Base-by-base conservation (phyloP, 1,140 invertebrate genomes). In the Tyrophagus putrescentiae region DNA sequence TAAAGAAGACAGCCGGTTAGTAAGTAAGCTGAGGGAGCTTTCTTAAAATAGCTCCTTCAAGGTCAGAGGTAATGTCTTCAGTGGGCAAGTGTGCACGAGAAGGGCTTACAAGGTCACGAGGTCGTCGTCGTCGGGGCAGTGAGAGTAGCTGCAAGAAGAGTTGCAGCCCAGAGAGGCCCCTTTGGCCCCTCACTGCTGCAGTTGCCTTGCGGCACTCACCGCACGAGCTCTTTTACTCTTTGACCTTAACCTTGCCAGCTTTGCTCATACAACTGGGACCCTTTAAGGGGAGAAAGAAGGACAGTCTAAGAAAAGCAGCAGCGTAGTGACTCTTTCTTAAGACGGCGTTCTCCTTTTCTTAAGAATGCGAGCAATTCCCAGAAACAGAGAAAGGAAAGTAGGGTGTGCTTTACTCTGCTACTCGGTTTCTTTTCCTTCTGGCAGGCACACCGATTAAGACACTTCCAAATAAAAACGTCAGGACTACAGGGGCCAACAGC, bases 321-420 rank as follows among this genome's bases (percentile, higher is more conserved):
- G 21, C 13, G 36, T 13, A 21, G 13, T 39, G 36, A 13, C 13
- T 25, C 18, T 48, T 48, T 48, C 45, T 18, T 39, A 39, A 25
- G 45, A 48, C 13, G 31, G n/a, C n/a, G n/a, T n/a, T n/a, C n/a
- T n/a, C n/a, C n/a, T 48, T 48, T 48, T 48, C 45, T 48, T 48
- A 48, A 48, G 45, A 48, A 48, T 48, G 23, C 31, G 7, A 6
- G 7, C 45, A 13, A 48, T 48, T 48, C 45, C 13, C 36, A 39
- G 21, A 25, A 29, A 48, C 18, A 48, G n/a, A n/a, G n/a, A n/a
- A n/a, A n/a, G 23, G 31, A 25, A 25, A 7, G 6, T 25, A 48
- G 45, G 18, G 45, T 39, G 36, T 39, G 36, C 36, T 13, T 39
- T n/a, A n/a, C n/a, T n/a, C n/a, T n/a, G 13, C 21, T 39, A 13